Percentiles rank a stretch among this genome's conserved stretches.
phyloP scores from a whole-genome alignment of 2,888 invertebrate genomes.

The Elegia similella region DNA sequence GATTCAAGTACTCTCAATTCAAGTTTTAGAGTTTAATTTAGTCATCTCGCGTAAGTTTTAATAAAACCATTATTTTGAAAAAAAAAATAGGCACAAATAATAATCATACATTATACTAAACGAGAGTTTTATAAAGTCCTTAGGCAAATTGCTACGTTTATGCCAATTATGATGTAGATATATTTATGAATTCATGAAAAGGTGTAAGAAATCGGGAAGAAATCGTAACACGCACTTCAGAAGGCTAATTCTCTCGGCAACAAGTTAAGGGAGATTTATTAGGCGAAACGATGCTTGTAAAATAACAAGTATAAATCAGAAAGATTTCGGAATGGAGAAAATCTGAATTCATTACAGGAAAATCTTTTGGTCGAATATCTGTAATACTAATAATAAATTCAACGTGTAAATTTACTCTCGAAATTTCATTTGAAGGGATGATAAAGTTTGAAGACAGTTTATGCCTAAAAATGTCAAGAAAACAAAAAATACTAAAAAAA shows the following conservation, averaged over 20 bases:
- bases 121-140: not conserved
- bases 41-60: too few species aligned
- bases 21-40: too few species aligned
- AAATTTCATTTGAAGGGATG: too few species aligned
- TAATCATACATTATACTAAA: too few species aligned
- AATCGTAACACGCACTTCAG: slow-evolving; percentile 14
- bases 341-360: slow-evolving; percentile 4
- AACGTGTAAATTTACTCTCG: too few species aligned
- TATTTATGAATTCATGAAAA: not conserved
- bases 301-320: slow-evolving; percentile 64
- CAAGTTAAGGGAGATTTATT: slow-evolving; percentile 72
- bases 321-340: slow-evolving; percentile 32
- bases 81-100: too few species aligned
- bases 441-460: too few species aligned
- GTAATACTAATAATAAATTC: too few species aligned
- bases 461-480: too few species aligned
- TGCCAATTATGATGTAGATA: not conserved
- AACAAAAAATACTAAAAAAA: too few species aligned
- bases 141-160: not conserved
- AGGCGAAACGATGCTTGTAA: slow-evolving; percentile 63
- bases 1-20: too few species aligned
- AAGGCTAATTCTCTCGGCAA: slow-evolving; percentile 58
- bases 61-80: too few species aligned
- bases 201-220: not conserved
- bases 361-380: not conserved